Percentiles rank a stretch among this genome's conserved stretches.
Conservation (phyloP, 2,888 invertebrate genomes). For the Galerucella pusilla region DNA sequence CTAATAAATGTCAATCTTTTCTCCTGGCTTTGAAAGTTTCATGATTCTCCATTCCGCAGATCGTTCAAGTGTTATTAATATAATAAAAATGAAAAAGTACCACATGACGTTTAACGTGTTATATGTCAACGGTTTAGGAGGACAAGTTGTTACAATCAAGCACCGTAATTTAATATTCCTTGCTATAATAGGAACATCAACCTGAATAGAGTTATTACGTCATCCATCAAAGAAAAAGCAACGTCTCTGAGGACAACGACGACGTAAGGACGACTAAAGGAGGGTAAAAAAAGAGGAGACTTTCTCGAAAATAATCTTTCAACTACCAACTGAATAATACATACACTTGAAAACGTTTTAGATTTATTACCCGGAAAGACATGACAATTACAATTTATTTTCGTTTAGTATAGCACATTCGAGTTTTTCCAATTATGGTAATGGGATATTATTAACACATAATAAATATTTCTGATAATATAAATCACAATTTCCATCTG, state of each 20-base stretch:
- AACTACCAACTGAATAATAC: slow-evolving; percentile 38
- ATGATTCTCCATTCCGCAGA: neutral
- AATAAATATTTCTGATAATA: neutral
- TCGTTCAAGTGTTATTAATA: slow-evolving; percentile 49
- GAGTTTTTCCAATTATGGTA: slow-evolving; percentile 19
- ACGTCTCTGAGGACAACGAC: slow-evolving; percentile 16
- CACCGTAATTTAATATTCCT: slow-evolving; percentile 52
- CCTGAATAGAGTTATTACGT: slow-evolving; percentile 52
- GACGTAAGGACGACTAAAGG: neutral
- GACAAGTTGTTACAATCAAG: slow-evolving; percentile 53
- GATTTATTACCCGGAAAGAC: slow-evolving; percentile 26
- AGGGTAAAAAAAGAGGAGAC: slow-evolving; percentile 32
- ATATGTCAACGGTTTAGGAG: slow-evolving; percentile 50
- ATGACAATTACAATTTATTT: slow-evolving; percentile 29
- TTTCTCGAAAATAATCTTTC: slow-evolving; percentile 39
- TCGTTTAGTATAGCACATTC: slow-evolving; percentile 5
- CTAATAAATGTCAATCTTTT: slow-evolving; percentile 16
- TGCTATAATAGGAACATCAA: slow-evolving; percentile 49
- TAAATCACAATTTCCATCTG: neutral
- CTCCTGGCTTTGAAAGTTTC: slow-evolving; percentile 1
- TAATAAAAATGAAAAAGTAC: slow-evolving; percentile 50
- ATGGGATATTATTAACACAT: neutral
- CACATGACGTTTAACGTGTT: slow-evolving; percentile 49
- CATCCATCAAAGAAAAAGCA: slow-evolving; percentile 41
- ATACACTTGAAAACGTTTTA: slow-evolving; percentile 30